phyloP scores from a whole-genome alignment of 2,113 vertebrate genomes.

The Phodopus roborovskii region DNA sequence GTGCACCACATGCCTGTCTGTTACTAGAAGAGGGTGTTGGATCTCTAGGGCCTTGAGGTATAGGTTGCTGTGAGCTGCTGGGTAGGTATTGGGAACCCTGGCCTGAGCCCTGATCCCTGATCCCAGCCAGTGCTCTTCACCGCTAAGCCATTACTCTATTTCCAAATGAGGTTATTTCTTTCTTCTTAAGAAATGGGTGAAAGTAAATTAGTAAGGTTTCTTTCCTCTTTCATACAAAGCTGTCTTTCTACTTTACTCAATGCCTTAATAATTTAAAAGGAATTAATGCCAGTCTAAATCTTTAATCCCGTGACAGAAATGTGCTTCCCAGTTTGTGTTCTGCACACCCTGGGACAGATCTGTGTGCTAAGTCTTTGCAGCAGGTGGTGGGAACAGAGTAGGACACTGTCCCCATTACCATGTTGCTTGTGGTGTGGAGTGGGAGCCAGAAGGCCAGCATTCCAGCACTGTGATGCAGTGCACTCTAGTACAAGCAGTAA shows the following conservation, averaged over 20 bases:
- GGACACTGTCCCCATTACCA: not conserved
- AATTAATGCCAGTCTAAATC: constrained; percentile 19
- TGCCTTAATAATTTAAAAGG: constrained; percentile 55
- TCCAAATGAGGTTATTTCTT: not conserved
- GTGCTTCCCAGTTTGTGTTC: constrained; percentile 9
- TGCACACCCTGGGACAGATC: not conserved
- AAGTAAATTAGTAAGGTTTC: not conserved
- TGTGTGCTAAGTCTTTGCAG: not conserved
- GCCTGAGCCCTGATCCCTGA: not conserved
- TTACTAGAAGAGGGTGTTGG: not conserved
- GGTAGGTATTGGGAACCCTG: not conserved
- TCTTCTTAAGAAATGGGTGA: not conserved
- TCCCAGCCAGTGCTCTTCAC: not conserved
- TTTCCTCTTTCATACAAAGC: not conserved
- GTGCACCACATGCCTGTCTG: not conserved
- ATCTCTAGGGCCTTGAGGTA: not conserved
- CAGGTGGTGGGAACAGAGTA: not conserved
- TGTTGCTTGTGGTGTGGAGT: not conserved
- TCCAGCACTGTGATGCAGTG: not conserved
- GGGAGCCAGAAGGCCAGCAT: not conserved
- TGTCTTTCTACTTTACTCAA: not conserved
- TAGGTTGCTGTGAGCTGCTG: not conserved
- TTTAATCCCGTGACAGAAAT: not conserved
- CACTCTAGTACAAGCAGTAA: not conserved
- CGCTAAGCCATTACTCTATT: not conserved